A percentile compares a stretch with the other conserved stretches of the same genome.
phyloP scores from a whole-genome alignment of 2,888 invertebrate genomes.

The Rotaria macrura region DNA sequence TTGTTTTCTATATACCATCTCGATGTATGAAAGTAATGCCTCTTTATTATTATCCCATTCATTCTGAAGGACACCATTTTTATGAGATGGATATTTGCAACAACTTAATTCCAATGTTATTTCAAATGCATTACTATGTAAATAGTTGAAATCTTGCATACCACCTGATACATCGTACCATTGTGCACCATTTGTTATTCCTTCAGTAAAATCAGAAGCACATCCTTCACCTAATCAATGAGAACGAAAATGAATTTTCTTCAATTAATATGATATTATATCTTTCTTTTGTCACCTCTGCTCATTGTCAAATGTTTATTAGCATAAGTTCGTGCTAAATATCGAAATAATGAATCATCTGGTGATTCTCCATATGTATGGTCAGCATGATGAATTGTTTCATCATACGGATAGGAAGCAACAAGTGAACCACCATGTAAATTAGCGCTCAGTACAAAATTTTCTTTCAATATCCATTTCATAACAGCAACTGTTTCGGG shows the following conservation, averaged over 20 bases:
- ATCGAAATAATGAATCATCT: slow-evolving; percentile 69
- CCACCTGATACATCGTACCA: slow-evolving; percentile 69
- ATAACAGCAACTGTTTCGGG: slow-evolving; percentile 80
- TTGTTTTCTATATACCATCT: slow-evolving; percentile 38
- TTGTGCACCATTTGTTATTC: slow-evolving; percentile 86
- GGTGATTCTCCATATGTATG: slow-evolving; percentile 52
- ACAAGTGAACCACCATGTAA: slow-evolving; percentile 76
- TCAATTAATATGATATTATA: background rate
- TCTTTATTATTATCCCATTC: slow-evolving; percentile 46
- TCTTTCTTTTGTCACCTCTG: slow-evolving; percentile 48
- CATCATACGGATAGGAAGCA: slow-evolving; percentile 79
- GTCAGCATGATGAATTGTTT: background rate
- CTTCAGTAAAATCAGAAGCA: slow-evolving; percentile 67
- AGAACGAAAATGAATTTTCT: background rate
- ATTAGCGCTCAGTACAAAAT: slow-evolving; percentile 72
- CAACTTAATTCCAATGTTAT: slow-evolving; percentile 88
- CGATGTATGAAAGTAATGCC: slow-evolving; percentile 42
- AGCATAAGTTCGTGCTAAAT: slow-evolving; percentile 69
- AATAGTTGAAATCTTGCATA: slow-evolving; percentile 98
- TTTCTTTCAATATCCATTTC: slow-evolving; percentile 70
- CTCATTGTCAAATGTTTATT: slow-evolving; percentile 66
- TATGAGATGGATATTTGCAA: slow-evolving; percentile 66
- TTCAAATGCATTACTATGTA: slow-evolving; percentile 80
- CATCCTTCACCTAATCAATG: slow-evolving; percentile 57
- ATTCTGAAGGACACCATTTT: slow-evolving; percentile 34